A percentile compares a stretch with the other conserved stretches of the same genome.
phyloP scores from a whole-genome alignment of 2,888 invertebrate species.

The Campoplex capitator region DNA sequence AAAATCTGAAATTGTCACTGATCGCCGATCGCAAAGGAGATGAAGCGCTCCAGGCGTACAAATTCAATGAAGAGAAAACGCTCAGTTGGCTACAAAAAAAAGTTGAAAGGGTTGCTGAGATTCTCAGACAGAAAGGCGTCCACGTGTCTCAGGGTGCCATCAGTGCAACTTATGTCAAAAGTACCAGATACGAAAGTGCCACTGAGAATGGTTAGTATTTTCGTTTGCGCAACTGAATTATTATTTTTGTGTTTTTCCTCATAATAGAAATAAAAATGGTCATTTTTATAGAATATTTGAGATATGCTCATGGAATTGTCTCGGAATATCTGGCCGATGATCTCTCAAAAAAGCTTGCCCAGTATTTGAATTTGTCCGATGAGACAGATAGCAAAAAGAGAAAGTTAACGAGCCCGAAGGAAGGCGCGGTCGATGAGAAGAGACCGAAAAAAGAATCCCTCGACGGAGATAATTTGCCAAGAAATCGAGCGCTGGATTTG shows the following conservation, averaged over 20 bases:
- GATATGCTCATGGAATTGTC: conserved; percentile 92
- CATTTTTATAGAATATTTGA: conserved; percentile 87
- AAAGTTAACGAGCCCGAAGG: conserved; percentile 80
- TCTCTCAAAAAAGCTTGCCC: conserved; percentile 88
- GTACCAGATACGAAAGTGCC: conserved; percentile 86
- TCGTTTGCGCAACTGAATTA: not conserved
- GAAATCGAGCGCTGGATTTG: conserved; percentile 80
- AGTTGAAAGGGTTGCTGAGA: conserved; percentile 88
- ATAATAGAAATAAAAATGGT: not conserved
- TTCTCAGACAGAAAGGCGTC: conserved; percentile 89
- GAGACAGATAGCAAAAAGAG: conserved; percentile 85
- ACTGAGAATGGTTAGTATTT: conserved; percentile 86
- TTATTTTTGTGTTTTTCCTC: not conserved
- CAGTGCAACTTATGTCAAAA: conserved; percentile 91
- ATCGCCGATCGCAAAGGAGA: conserved; percentile 91
- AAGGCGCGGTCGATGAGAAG: conserved; percentile 75
- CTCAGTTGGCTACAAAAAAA: conserved; percentile 91
- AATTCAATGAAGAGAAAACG: conserved; percentile 92
- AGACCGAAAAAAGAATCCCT: conserved; percentile 83
- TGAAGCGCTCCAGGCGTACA: conserved; percentile 91
- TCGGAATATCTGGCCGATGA: conserved; percentile 92
- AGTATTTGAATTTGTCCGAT: conserved; percentile 88
- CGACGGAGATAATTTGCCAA: conserved; percentile 84
- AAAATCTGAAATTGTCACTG: conserved; percentile 86
- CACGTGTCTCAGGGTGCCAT: conserved; percentile 91